A percentile compares a stretch with the other conserved stretches of the same genome.
Evolutionary conservation across 2,113 vertebrate species (phyloP).

Genomic region (Podarcis cretensis): DNA sequence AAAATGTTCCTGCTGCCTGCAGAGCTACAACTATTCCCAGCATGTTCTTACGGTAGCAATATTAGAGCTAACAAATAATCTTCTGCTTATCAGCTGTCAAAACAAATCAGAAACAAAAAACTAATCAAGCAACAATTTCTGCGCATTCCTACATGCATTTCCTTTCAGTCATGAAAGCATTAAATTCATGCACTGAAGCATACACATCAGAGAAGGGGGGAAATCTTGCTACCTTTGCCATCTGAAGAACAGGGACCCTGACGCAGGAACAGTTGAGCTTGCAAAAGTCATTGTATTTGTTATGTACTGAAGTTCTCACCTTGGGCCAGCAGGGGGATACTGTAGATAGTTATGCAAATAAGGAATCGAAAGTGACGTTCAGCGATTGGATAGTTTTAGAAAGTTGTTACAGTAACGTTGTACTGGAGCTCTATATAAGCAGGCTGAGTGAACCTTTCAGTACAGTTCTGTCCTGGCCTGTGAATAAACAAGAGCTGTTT

Average conservation of each 20-base stretch:
- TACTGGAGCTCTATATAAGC: no score
- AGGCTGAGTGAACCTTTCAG: no score
- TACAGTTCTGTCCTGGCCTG: no score
- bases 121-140: background rate
- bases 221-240: no score
- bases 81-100: background rate
- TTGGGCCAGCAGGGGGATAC: no score
- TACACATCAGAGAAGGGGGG: background rate
- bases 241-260: background rate
- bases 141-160: background rate
- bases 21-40: background rate
- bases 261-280: background rate
- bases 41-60: background rate
- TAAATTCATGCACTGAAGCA: background rate
- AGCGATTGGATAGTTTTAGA: no score
- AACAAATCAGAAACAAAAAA: background rate
- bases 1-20: background rate
- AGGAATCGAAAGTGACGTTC: no score
- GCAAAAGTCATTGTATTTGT: no score
- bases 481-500: no score
- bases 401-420: no score
- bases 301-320: no score
- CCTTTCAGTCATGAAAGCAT: background rate
- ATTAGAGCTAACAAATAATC: background rate
- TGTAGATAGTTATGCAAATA: no score